phyloP scores from a whole-genome alignment of 1,140 invertebrate genomes.

The Papilio xuthus region DNA sequence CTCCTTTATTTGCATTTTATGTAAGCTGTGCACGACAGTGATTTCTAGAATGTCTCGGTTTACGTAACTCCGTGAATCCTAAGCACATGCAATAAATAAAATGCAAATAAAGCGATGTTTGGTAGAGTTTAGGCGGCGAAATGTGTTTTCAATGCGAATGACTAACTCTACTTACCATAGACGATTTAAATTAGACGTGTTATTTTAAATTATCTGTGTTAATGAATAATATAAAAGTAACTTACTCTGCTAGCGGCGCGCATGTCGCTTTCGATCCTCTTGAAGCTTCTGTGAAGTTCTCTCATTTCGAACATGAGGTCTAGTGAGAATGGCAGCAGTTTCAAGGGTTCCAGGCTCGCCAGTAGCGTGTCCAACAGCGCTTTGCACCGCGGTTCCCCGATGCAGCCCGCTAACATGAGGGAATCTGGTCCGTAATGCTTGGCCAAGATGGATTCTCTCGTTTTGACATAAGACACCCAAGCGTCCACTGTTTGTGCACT shows the following conservation, averaged over 20 bases:
- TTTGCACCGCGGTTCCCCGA: conserved; percentile 84
- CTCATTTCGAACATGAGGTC: conserved; percentile 91
- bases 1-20: conserved; percentile 80
- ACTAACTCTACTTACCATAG: conserved; percentile 43
- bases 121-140: conserved; percentile 56
- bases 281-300: conserved; percentile 88
- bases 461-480: conserved; percentile 92
- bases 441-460: conserved; percentile 89
- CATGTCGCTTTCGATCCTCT: conserved; percentile 84
- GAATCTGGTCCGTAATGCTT: conserved; percentile 90
- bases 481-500: conserved; percentile 91
- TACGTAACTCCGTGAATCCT: conserved; percentile 64
- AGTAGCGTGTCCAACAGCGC: conserved; percentile 88
- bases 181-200: not conserved
- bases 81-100: conserved; percentile 81
- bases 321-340: conserved; percentile 89
- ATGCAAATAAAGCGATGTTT: conserved; percentile 80
- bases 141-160: conserved; percentile 57
- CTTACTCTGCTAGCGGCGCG: conserved; percentile 79
- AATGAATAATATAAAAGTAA: conserved; percentile 24
- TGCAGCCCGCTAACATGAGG: conserved; percentile 86
- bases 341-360: conserved; percentile 87
- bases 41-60: conserved; percentile 57
- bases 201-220: conserved; percentile 21
- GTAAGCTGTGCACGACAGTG: conserved; percentile 77